Conservation (phyloP, 2,888 invertebrate genomes). For the Mesochorus sp. region DNA sequence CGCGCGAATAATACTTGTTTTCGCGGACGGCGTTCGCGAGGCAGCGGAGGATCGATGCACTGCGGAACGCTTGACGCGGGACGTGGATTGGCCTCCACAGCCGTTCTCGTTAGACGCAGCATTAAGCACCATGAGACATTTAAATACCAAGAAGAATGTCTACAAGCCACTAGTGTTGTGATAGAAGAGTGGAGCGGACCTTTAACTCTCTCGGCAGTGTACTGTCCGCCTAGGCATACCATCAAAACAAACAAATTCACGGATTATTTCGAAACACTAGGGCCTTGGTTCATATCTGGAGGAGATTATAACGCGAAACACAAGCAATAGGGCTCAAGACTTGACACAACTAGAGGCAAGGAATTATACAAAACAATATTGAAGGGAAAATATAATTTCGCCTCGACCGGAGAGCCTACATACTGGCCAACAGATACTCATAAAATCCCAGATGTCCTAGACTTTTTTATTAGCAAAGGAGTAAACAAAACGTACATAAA, state of each 20-base stretch:
- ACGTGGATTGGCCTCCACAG: constrained; percentile 61
- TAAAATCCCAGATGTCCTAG: constrained; percentile 65
- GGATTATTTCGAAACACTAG: constrained; percentile 52
- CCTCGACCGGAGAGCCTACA: constrained; percentile 56
- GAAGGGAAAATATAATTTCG: not conserved
- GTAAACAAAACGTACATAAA: constrained; percentile 53
- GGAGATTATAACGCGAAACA: constrained; percentile 63
- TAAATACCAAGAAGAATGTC: constrained; percentile 30
- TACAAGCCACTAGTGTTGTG: constrained; percentile 61
- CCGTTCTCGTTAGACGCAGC: constrained; percentile 57
- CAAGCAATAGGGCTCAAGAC: constrained; percentile 64
- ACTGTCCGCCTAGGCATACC: constrained; percentile 48
- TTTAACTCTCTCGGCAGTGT: constrained; percentile 46
- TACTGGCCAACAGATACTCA: too few species aligned
- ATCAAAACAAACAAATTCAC: constrained; percentile 38
- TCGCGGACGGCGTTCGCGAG: constrained; percentile 50
- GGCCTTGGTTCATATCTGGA: constrained; percentile 52
- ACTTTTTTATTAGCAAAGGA: constrained; percentile 64
- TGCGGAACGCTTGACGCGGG: constrained; percentile 49
- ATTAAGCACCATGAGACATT: constrained; percentile 59
- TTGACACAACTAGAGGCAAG: constrained; percentile 49
- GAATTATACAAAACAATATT: constrained; percentile 37
- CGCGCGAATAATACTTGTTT: too few species aligned
- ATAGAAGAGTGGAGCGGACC: constrained; percentile 33
- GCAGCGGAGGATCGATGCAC: constrained; percentile 54